Percentiles rank a stretch among this genome's conserved stretches.
These are phyloP conservation scores for Hesperia comma DNA, from an alignment of 2,888 invertebrate species.

Conservation along the genomic window DNA sequence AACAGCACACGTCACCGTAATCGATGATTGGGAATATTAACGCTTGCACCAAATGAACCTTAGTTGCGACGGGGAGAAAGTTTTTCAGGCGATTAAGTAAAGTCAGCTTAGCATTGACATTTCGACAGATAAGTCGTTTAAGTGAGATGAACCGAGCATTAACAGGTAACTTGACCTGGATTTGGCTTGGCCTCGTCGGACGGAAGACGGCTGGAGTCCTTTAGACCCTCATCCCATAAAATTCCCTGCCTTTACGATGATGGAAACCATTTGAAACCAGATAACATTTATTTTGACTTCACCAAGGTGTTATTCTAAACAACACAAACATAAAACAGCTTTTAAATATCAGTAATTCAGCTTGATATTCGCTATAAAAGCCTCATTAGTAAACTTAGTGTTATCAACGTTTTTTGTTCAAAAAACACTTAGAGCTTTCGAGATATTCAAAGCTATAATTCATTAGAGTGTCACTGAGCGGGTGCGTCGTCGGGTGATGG, in stretches of 20 bases:
- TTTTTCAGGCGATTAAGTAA: too few relatives aligned
- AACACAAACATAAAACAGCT: slow-evolving; percentile 2
- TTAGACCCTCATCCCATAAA: neutral
- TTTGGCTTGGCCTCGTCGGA: too few relatives aligned
- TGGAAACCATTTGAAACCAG: neutral
- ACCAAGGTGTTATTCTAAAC: neutral
- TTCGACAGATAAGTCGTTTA: too few relatives aligned
- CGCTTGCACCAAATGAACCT: too few relatives aligned
- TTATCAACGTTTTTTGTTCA: neutral
- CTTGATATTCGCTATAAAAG: neutral
- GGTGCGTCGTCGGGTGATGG: slow-evolving; percentile 62
- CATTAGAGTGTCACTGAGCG: slow-evolving; percentile 77
- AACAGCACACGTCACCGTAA: too few relatives aligned
- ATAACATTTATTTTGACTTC: neutral
- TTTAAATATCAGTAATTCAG: neutral
- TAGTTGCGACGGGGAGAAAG: too few relatives aligned
- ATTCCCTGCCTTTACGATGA: neutral
- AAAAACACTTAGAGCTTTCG: neutral
- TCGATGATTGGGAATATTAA: too few relatives aligned
- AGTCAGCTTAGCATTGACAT: too few relatives aligned
- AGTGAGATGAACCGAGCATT: too few relatives aligned
- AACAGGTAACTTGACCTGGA: too few relatives aligned
- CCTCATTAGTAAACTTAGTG: neutral
- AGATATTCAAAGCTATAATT: slow-evolving; percentile 50
- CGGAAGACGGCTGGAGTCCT: too few relatives aligned